phyloP scores from a whole-genome alignment of 2,888 invertebrate genomes.

The Apodemia duryi region DNA sequence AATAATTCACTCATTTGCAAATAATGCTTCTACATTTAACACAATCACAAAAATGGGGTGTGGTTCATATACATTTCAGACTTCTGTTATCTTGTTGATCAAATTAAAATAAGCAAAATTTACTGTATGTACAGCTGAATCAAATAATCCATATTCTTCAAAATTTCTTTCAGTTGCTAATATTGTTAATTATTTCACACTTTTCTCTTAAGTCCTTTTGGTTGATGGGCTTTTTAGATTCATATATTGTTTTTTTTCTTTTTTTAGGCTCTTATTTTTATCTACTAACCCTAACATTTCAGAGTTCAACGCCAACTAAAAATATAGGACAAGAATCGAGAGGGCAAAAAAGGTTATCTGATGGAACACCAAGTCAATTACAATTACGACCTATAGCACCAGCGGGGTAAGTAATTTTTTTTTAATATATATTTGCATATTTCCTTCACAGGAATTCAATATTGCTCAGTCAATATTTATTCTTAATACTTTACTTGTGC shows the following conservation, averaged over 20 bases:
- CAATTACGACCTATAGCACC: constrained; percentile 70
- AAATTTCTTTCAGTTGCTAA: constrained; percentile 3
- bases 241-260: background rate
- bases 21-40: constrained; percentile 4
- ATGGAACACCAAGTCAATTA: constrained; percentile 67
- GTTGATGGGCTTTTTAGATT: constrained; percentile 17
- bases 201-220: constrained; percentile 13
- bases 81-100: background rate
- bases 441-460: constrained; percentile 11
- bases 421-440: background rate
- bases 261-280: background rate
- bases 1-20: background rate
- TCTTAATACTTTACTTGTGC: background rate
- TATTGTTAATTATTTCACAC: constrained; percentile 10
- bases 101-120: background rate
- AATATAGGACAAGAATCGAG: constrained; percentile 55
- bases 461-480: background rate
- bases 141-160: background rate
- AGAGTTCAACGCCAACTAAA: constrained; percentile 60
- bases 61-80: background rate
- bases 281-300: constrained; percentile 34
- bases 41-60: background rate
- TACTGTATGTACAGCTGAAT: background rate
- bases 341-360: constrained; percentile 67
- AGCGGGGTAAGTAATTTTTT: constrained; percentile 57